Evolutionary conservation across 2,797 vertebrate genomes (phyloP).

Genomic region (Lophotriccus pileatus): DNA sequence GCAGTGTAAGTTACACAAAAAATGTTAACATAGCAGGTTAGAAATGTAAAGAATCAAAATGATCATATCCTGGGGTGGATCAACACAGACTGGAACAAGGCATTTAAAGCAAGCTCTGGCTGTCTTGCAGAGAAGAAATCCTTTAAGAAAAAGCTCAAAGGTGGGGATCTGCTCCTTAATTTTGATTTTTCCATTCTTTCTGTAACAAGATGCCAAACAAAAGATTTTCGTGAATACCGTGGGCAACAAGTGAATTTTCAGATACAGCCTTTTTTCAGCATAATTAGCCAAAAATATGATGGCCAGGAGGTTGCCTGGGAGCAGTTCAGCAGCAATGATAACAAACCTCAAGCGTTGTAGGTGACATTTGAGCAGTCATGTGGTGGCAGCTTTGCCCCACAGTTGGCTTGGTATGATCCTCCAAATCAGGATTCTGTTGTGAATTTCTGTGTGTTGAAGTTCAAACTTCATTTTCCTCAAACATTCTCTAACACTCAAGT

Average conservation of each 20-base stretch:
- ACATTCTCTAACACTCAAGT: background rate
- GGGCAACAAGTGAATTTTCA: background rate
- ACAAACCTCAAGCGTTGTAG: fast-evolving
- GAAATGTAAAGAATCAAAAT: background rate
- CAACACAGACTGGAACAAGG: background rate
- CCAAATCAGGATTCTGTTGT: background rate
- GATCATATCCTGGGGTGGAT: background rate
- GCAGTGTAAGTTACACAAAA: background rate
- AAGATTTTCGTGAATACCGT: fast-evolving
- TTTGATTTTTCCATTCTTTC: background rate
- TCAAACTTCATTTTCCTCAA: conserved; percentile 44
- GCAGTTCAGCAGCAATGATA: background rate
- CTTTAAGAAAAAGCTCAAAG: background rate
- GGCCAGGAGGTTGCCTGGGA: background rate
- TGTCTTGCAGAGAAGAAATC: background rate
- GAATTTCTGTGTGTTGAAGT: conserved; percentile 33
- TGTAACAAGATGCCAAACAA: background rate
- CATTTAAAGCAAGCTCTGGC: background rate
- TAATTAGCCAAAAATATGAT: background rate
- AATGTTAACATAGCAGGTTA: background rate
- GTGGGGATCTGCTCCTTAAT: background rate
- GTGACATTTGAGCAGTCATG: background rate
- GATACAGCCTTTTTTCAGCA: background rate
- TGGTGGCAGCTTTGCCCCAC: background rate
- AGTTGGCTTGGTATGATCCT: background rate